Evolutionary conservation across 92 coral and sea anemone genomes (phyloP).

Genomic region (Paramuricea clavata): DNA sequence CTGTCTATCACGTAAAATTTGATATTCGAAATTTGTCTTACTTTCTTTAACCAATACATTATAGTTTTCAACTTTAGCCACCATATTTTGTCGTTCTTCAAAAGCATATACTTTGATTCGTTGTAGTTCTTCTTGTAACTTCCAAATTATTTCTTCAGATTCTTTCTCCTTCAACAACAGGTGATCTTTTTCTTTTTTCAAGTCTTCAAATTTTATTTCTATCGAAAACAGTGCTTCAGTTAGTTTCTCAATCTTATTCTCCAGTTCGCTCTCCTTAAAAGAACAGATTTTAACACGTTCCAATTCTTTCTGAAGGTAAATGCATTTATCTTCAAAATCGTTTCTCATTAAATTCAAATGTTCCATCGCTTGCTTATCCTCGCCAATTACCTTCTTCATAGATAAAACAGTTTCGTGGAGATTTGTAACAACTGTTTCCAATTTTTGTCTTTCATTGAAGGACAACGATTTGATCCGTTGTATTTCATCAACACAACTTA

Average conservation of each 20-base stretch:
- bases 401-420: background rate
- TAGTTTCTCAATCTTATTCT: background rate
- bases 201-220: background rate
- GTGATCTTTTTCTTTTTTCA: background rate
- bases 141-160: background rate
- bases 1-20: background rate
- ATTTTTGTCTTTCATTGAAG: background rate
- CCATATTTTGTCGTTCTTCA: slow-evolving; percentile 11
- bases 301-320: background rate
- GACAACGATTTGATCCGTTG: slow-evolving; percentile 2
- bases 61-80: background rate
- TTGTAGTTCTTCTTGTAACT: background rate
- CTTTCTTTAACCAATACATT: background rate
- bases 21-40: background rate
- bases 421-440: background rate
- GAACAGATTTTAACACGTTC: background rate
- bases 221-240: background rate
- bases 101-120: slow-evolving; percentile 6
- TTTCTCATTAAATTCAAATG: background rate
- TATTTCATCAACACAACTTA: background rate
- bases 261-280: background rate
- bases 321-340: background rate
- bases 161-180: background rate
- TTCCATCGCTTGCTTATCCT: background rate
- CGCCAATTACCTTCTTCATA: background rate